Evolutionary conservation across 2,797 vertebrate genomes (phyloP), one percentile per base, ranked within the genome.

Genomic region (Sebastes diaconus): DNA sequence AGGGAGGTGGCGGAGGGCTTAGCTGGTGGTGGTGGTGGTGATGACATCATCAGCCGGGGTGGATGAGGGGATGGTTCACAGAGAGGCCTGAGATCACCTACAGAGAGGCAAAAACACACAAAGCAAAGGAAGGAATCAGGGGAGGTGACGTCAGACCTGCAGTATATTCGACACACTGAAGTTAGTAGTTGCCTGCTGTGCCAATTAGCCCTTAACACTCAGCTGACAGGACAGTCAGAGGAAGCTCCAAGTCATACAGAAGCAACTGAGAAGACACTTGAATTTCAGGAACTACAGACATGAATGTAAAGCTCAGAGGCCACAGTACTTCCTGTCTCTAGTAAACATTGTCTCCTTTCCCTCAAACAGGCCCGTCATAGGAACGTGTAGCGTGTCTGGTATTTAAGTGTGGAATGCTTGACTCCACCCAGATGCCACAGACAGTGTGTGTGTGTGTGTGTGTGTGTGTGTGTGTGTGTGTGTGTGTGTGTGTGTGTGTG

Each of bases 1-100:
- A 57, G 24, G 58, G 77, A 42, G 50, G 68, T 5, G 18, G 58
- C 8, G 1, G 79, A 46, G 42, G 86, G 70, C 63, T 85, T 66
- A 2, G 74, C 66, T 42, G 86, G 67, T 12, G 91, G 77, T 36
- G 32, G 78, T 34, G 34, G 11, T 12, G 91, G 78, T 9, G 91
- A 92, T 36, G 95, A 92, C 92, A 90, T 96, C 73, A 27, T 88
- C 74, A 57, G 36, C 50, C 12, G 61, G 69, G 58, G 50, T 8
- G n/a, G 46, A 70, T 11, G 4, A 65, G 57, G 60, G 65, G 65
- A 27, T 25, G 52, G 77, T 75, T 84, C 34, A 87, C 68, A 63
- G 79, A 77, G 59, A 57, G 76, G 84, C 58, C 70, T 25, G 69
- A 65, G 85, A 79, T 91, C 73, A 95, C 88, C 95, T 96, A 86